Base-by-base conservation (phyloP, 2,113 vertebrate species). In the Megalops atlanticus region DNA sequence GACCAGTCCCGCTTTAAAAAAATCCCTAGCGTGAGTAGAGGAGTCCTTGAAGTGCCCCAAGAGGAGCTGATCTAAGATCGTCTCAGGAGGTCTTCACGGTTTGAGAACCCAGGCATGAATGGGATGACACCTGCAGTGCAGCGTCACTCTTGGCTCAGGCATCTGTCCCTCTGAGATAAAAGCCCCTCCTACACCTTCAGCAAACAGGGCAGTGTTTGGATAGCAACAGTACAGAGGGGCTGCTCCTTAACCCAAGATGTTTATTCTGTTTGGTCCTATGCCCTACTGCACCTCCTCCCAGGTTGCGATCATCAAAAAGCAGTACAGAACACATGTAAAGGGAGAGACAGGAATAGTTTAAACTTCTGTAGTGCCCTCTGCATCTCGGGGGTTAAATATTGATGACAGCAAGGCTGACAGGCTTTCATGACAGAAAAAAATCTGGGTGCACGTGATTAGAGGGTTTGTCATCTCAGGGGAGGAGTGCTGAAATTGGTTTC, bases 401-500 rank as follows among this genome's bases (percentile, higher is more conserved):
- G 69, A 81, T 81, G n/a, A 79, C 43, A 38, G 58, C 27, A 43
- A 7, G 24, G 73, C 74, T 76, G 74, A 76, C 76, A 76, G 54
- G 68, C 68, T 47, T 49, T n/a, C 21, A 58, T 45, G 45, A 78
- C 68, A 79, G 21, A 31, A 24, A 54, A 54, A 81, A 78, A 54
- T 75, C 72, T 27, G 38, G 21, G 54, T n/a, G 16, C 33, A 52
- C 38, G 43, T 72, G 78, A 52, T 81, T 76, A 83, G 85, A 58
- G 38, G 58, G 40, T 45, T n/a, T 80, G 84, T 81, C 80, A 80
- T 78, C 76, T 82, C 83, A 74, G 84, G 68, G 80, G 58, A 45
- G n/a, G 69, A 80, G 85, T 83, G 85, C 80, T 80, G 85, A 88
- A 87, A 86, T 87, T 84, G 71, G 75, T 82, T 86, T 40, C 54